Evolutionary conservation across 1,140 invertebrate genomes (phyloP), one percentile per base, ranked within the genome.

Genomic region (Phthorimaea operculella): DNA sequence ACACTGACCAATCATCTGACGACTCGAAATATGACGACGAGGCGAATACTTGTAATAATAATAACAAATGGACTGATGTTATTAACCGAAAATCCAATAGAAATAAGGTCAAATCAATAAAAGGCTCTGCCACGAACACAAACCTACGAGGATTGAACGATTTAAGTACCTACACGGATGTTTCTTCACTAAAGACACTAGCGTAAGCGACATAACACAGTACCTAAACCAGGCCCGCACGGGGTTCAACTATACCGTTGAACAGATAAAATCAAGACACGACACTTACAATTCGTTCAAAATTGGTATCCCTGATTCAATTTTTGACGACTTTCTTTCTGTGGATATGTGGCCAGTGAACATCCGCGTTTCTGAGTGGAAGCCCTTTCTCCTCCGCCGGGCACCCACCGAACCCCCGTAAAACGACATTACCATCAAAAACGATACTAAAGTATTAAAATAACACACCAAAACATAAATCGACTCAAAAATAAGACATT

Each of bases 391-490:
- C 49, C 28, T 7, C 9, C 17, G 17, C 8, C 17, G 49, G 17
- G 8, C 49, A 21, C 17, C 9, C 49, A n/a, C 10, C 8, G 10
- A 33, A 21, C n/a, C 14, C 3, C 12, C 9, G 12, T 8, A 4
- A 51, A 15, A 11, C 11, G 21, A 33, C 12, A 34, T n/a, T 4
- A 12, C 21, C 12, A 12, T 15, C 28, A n/a, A 51, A 10, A 16
- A 51, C 12, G 21, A 12, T 4, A 33, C 17, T 9, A n/a, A n/a
- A 51, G n/a, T 33, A 11, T 51, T 33, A n/a, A 51, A 51, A 34
- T 51, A 0, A n/a, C 33, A 3, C 50, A 51, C 14, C 50, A 51
- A 51, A 51, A 51, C 15, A 51, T 51, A 9, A 51, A 51, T n/a
- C 11, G 50, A 51, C 50, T 51, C 9, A 51, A 5, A n/a, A 51